A percentile compares a stretch with the other conserved stretches of the same genome.
These are phyloP conservation scores for Cistogaster globosa DNA, from an alignment of 2,888 invertebrate genomes.

Conservation along the genomic window DNA sequence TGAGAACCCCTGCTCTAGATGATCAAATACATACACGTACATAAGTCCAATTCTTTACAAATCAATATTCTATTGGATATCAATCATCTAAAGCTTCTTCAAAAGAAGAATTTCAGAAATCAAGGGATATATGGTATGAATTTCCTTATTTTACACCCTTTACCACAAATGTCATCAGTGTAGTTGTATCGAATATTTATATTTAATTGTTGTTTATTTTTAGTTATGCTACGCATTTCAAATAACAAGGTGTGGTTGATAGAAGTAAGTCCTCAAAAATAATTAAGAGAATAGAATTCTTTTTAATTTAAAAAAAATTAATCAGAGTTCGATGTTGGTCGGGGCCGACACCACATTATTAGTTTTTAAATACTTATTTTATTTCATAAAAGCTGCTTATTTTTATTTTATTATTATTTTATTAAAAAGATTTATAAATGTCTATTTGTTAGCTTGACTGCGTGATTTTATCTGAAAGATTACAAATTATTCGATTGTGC, in stretches of 20 bases:
- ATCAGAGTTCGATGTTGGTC: background rate
- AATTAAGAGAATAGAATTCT: constrained; percentile 3
- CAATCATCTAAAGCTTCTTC: too few species aligned
- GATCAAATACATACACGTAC: too few species aligned
- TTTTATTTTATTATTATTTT: background rate
- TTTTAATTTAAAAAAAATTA: constrained; percentile 24
- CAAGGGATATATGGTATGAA: too few species aligned
- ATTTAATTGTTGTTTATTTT: background rate
- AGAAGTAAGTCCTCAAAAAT: background rate
- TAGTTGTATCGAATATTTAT: constrained; percentile 33
- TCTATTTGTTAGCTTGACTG: background rate
- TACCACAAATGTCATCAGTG: background rate
- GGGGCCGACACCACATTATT: too few species aligned
- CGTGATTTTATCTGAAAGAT: constrained; percentile 18
- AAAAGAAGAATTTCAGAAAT: too few species aligned
- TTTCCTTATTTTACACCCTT: too few species aligned
- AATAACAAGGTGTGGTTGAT: background rate
- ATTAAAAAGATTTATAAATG: constrained; percentile 1
- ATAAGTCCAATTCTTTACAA: too few species aligned
- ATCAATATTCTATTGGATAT: too few species aligned
- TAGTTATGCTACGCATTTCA: background rate
- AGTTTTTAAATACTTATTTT: too few species aligned
- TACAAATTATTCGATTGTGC: constrained; percentile 31
- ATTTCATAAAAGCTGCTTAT: background rate
- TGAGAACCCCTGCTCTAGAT: too few species aligned